A percentile compares a stretch with the other conserved stretches of the same genome.
Conservation (phyloP, 2,888 invertebrate genomes). For the Pristionchus mayeri region DNA sequence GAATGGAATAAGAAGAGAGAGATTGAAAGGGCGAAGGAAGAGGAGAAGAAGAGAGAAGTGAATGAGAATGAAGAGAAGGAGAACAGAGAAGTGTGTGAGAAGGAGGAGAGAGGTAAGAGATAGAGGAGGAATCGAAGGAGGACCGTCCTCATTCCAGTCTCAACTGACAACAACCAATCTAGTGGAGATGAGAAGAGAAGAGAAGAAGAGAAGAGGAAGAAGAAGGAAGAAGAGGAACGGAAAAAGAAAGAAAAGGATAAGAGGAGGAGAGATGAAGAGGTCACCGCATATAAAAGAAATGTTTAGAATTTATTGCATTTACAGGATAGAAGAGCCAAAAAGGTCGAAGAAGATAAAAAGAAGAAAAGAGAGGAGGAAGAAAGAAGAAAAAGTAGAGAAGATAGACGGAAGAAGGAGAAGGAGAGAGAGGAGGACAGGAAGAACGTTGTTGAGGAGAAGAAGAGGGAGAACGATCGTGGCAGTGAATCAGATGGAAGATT, state of each 20-base stretch:
- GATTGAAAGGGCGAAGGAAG: constrained; percentile 11
- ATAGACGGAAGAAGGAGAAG: constrained; percentile 10
- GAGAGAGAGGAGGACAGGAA: constrained; percentile 4
- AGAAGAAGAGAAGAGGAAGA: constrained; percentile 9
- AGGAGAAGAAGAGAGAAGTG: not conserved
- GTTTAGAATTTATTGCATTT: not conserved
- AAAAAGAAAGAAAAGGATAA: not conserved
- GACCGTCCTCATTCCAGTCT: not conserved
- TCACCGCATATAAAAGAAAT: not conserved
- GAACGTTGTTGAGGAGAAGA: not conserved
- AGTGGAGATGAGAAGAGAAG: constrained; percentile 13
- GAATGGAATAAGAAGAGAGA: not conserved
- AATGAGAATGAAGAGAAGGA: constrained; percentile 15
- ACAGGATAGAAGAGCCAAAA: constrained; percentile 10
- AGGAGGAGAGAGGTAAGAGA: not conserved
- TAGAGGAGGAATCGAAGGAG: not conserved
- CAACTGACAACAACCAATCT: not conserved
- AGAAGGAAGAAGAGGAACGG: not conserved
- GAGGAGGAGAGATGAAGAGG: constrained; percentile 35
- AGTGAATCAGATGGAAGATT: constrained; percentile 1
- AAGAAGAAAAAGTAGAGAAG: constrained; percentile 19
- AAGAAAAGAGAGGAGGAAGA: not conserved
- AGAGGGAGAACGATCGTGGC: not conserved
- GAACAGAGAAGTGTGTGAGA: not conserved
- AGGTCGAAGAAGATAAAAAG: constrained; percentile 19